These are phyloP conservation scores for Laticauda laticaudata DNA, from an alignment of 2,113 vertebrate genomes.

Conservation along the genomic window DNA sequence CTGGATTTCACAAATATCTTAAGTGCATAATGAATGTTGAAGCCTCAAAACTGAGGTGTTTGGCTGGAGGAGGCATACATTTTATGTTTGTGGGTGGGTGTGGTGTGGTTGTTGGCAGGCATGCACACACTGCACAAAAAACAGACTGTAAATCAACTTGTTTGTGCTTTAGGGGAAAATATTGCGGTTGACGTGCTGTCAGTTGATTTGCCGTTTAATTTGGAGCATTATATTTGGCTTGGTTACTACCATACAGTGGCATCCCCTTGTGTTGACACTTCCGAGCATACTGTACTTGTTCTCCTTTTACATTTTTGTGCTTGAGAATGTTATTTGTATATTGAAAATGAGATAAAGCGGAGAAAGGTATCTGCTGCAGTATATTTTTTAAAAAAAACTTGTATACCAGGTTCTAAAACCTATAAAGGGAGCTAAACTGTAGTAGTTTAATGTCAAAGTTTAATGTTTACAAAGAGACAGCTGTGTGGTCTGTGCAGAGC, in stretches of 20 bases:
- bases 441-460: constrained; percentile 1
- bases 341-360: too few relatives aligned
- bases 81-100: not conserved
- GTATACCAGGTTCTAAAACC: not conserved
- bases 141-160: not conserved
- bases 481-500: not conserved
- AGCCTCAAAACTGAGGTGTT: constrained; percentile 1
- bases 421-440: not conserved
- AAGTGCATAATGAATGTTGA: not conserved
- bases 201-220: not conserved
- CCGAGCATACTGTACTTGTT: not conserved
- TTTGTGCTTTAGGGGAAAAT: not conserved
- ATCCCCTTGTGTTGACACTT: not conserved
- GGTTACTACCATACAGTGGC: not conserved
- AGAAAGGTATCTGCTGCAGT: not conserved
- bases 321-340: not conserved
- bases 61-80: not conserved
- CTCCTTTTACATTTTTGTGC: not conserved
- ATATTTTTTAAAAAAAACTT: not conserved
- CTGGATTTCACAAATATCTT: not conserved
- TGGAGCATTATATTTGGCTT: not conserved
- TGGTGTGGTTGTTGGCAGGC: not conserved
- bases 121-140: not conserved
- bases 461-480: not conserved
- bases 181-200: not conserved